A percentile compares a stretch with the other conserved stretches of the same genome.
These are phyloP conservation scores for Myzus persicae DNA, from an alignment of 1,140 invertebrate genomes.

Conservation along the genomic window DNA sequence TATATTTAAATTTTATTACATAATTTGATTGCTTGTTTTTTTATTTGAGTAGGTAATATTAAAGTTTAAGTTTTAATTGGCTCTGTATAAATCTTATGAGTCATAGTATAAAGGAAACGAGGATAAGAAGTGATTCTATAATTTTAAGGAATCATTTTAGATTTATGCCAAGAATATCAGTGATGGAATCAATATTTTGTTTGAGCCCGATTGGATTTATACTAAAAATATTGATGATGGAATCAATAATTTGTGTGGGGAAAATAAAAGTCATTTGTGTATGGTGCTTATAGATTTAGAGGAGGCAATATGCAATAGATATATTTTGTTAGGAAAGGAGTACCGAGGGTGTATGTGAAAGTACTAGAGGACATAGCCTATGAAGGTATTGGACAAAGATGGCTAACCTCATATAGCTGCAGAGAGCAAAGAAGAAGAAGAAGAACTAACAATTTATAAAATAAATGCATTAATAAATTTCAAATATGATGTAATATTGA, in stretches of 20 bases:
- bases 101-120: neutral
- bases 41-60: neutral
- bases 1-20: slow-evolving; percentile 5
- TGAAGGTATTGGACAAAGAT: neutral
- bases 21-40: neutral
- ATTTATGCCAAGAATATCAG: neutral
- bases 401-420: neutral
- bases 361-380: no score
- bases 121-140: neutral
- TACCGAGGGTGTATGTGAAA: neutral
- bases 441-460: neutral
- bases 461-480: neutral
- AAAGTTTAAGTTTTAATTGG: neutral
- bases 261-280: neutral
- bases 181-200: neutral
- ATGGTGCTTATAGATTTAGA: no score
- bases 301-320: neutral
- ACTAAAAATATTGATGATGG: neutral
- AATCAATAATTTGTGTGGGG: neutral
- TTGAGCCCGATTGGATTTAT: neutral
- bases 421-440: neutral
- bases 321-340: no score
- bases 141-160: neutral
- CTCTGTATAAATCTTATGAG: neutral
- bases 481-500: no score